Evolutionary conservation across 2,888 invertebrate genomes (phyloP), one percentile per base, ranked within the genome.

Genomic region (Entomobrya proxima): DNA sequence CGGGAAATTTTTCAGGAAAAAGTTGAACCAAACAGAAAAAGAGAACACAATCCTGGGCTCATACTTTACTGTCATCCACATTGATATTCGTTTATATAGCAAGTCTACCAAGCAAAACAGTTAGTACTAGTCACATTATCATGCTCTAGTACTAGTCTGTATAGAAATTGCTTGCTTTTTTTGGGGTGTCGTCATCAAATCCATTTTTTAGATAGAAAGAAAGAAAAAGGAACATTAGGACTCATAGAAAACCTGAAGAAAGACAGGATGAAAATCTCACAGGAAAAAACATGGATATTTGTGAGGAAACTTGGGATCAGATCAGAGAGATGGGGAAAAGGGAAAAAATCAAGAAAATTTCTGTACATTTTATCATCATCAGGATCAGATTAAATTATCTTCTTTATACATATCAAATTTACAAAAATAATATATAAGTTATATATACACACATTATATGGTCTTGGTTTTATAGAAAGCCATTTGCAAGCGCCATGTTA

Each of bases 51-150:
- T 27, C 47, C 5, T 30, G 35, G 5, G 30, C 47, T 80, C 52
- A 83, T 83, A 77, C 82, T 76, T 83, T 67, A 67, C 83, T 76
- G 83, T 76, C 83, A 83, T 50, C 58, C 83, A 35, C 55, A 83
- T 67, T 52, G 69, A 69, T 69, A 69, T 69, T 44, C 44, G 7
- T 4, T 1, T n/a, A n/a, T n/a, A n/a, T n/a, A n/a, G n/a, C 37
- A 37, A 13, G 37, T 67, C 18, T 67, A 40, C 32, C 24, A 4
- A 27, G 13, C 9, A 15, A 9, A 44, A 40, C 27, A 24, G 15
- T 11, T 15, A 27, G 0, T 67, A 67, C 2, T 35, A 1, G 64
- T n/a, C n/a, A n/a, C n/a, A n/a, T n/a, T n/a, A n/a, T n/a, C n/a
- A n/a, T n/a, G n/a, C n/a, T n/a, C n/a, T n/a, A n/a, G n/a, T n/a